These are phyloP conservation scores for Vireo griseus DNA, from an alignment of 2,797 vertebrate species.

Conservation along the genomic window DNA sequence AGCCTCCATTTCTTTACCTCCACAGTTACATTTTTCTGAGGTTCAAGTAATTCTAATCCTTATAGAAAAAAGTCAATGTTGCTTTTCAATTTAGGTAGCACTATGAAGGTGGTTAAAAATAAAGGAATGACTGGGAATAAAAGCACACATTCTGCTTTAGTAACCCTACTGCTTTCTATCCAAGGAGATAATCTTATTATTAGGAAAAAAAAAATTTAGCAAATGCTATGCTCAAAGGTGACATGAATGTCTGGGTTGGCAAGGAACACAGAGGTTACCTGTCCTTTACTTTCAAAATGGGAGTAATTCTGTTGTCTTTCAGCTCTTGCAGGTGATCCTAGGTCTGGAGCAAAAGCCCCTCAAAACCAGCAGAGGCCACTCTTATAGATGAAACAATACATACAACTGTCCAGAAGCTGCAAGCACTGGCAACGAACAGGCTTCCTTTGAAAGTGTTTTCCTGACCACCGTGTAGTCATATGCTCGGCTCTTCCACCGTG, in stretches of 20 bases:
- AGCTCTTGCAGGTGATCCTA: background rate
- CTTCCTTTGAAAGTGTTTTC: background rate
- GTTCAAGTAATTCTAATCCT: background rate
- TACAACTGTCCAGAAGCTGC: background rate
- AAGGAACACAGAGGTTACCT: background rate
- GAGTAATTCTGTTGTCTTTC: background rate
- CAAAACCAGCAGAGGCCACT: background rate
- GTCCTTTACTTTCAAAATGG: background rate
- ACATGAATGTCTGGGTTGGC: background rate
- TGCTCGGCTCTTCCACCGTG: background rate
- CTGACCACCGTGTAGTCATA: background rate
- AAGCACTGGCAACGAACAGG: background rate
- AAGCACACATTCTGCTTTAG: background rate
- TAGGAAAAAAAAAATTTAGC: background rate
- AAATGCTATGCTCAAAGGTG: background rate
- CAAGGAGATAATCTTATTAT: background rate
- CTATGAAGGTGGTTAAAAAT: background rate
- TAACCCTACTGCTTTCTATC: background rate
- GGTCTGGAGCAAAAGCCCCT: background rate
- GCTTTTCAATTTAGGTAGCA: background rate
- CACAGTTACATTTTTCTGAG: background rate
- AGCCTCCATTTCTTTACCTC: background rate
- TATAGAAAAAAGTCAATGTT: background rate
- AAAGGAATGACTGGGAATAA: background rate
- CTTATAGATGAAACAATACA: background rate